A percentile compares a stretch with the other conserved stretches of the same genome.
Conservation (phyloP, 2,797 vertebrate species). For the Anabacerthia variegaticeps region DNA sequence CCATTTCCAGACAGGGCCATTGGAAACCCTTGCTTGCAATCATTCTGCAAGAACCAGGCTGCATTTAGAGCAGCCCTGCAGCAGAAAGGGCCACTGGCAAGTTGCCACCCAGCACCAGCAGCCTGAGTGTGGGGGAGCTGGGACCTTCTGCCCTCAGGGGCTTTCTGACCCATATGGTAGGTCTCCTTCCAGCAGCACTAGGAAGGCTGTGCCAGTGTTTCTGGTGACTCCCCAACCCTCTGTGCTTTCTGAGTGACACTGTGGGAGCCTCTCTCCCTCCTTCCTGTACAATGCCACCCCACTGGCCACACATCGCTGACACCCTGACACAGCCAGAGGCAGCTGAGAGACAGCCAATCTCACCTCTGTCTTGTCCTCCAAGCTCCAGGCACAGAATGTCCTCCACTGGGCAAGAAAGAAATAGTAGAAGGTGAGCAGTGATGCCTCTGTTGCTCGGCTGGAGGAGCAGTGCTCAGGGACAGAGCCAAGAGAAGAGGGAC, state of each 20-base stretch:
- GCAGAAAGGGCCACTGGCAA: background rate
- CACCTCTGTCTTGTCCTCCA: background rate
- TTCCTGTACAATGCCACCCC: background rate
- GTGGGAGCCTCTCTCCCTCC: background rate
- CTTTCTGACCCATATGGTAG: background rate
- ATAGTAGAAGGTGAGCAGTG: background rate
- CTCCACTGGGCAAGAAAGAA: background rate
- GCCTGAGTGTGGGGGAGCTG: background rate
- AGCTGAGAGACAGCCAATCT: background rate
- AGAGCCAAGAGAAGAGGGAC: background rate
- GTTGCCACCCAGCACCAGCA: background rate
- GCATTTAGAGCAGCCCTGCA: background rate
- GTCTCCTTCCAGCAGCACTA: background rate
- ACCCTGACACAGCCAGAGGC: background rate
- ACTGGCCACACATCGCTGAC: background rate
- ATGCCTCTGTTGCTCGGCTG: background rate
- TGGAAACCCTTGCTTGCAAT: background rate
- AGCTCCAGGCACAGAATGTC: background rate
- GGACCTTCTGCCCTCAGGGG: background rate
- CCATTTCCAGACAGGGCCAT: background rate
- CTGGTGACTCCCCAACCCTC: background rate
- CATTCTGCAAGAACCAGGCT: background rate
- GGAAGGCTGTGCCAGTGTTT: background rate
- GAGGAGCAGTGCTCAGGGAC: background rate
- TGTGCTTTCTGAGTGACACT: rapidly evolving